Base-by-base conservation (phyloP, 2,797 vertebrate species). In the Enteromius viviparus region DNA sequence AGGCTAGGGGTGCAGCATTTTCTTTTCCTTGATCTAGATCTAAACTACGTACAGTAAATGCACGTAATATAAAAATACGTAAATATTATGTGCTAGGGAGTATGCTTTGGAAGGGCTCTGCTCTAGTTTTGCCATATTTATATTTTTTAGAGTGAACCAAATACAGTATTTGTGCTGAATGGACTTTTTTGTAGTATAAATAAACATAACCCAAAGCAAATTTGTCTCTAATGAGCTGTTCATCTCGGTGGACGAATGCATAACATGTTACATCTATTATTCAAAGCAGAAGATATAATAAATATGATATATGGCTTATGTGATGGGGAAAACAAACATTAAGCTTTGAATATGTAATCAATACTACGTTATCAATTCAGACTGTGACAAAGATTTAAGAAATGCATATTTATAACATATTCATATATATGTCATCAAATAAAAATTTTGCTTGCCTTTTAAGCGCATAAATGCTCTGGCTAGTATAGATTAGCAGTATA, bases 131-230 rank as follows among this genome's bases (percentile, higher is more conserved):
- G 8, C 12, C 32, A 15, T 37, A 79, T 68, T 79, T 40, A 42
- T 55, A 29, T 79, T 1, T 42, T 42, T 69, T 29, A 26, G n/a
- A 21, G 51, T 79, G n/a, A 79, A 29, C n/a, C 65, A 79, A 69
- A 55, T 55, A 26, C 65, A 69, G 34, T 29, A 69, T 70, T 58
- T 80, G 49, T 80, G 78, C 65, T 58, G 49, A 80, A 21, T 58
- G 5, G 6, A 68, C 66, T 42, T 58, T 62, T 58, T 37, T 55
- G 70, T 19, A 40, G 29, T 23, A 55, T 40, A 42, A 70, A 69
- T 55, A 51, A 53, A 32, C 70, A 17, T 65, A 40, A 69, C 37
- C 65, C 17, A 42, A 42, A 14, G 78, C 17, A 80, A 69, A 70
- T n/a, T 26, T 5, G 21, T 45, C 14, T 15, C 51, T 80, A 70